Evolutionary conservation across 2,797 vertebrate genomes (phyloP).

Genomic region (Carduelis carduelis): DNA sequence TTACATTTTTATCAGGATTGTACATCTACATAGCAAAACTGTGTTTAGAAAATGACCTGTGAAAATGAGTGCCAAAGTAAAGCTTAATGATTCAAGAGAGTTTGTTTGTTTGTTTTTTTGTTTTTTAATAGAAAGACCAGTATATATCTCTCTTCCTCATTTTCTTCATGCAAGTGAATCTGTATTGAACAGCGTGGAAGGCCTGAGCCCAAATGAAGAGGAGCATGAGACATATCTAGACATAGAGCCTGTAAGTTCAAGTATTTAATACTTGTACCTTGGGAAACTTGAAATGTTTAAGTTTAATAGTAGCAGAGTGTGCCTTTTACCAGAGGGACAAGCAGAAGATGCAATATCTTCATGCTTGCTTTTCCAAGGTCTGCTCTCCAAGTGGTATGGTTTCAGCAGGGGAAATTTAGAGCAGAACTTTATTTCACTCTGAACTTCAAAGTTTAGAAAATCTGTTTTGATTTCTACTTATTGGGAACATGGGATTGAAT

Average conservation of each 20-base stretch:
- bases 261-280: not conserved
- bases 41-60: not conserved
- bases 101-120: not conserved
- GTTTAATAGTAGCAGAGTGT: not conserved
- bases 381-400: not conserved
- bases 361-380: not conserved
- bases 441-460: not conserved
- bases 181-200: conserved; percentile 68
- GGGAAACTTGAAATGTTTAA: not conserved
- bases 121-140: conserved; percentile 74
- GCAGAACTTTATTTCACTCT: not conserved
- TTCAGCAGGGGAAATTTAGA: not conserved
- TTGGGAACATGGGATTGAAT: not conserved
- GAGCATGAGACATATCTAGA: conserved; percentile 88
- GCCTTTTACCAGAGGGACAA: not conserved
- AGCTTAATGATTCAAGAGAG: not conserved
- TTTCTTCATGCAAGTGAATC: conserved; percentile 83
- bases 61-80: not conserved
- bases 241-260: conserved; percentile 88
- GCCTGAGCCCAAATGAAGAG: conserved; percentile 77
- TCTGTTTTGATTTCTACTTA: not conserved
- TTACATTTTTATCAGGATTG: not conserved
- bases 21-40: not conserved
- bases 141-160: conserved; percentile 91
- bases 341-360: not conserved